These are phyloP conservation scores for Ctenopoma multispine DNA, from an alignment of 2,797 vertebrate species.

Conservation along the genomic window DNA sequence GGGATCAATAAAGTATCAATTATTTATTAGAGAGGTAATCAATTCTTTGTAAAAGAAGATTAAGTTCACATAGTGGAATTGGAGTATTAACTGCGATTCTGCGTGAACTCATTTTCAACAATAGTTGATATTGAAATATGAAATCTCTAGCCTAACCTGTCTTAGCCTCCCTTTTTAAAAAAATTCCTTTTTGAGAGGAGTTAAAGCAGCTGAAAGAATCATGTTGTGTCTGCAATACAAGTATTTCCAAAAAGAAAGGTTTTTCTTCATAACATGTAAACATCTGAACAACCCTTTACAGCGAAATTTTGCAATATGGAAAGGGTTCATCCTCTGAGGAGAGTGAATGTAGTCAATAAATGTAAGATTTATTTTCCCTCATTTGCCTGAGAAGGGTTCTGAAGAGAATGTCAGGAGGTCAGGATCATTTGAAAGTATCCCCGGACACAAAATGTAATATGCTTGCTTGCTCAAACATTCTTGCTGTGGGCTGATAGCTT, in stretches of 20 bases:
- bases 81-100: conserved; percentile 1
- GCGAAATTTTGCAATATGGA: background rate
- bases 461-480: conserved; percentile 5
- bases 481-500: background rate
- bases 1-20: no score
- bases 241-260: background rate
- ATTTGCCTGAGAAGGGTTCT: background rate
- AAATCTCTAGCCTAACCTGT: no score
- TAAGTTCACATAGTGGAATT: no score
- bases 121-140: no score
- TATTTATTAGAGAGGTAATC: conserved; percentile 14
- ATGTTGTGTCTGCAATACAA: no score
- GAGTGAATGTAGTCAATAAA: background rate
- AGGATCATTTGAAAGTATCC: background rate
- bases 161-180: no score
- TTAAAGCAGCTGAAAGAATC: no score
- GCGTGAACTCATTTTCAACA: background rate
- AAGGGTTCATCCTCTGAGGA: background rate
- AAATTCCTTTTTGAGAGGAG: no score
- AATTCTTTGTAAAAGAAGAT: conserved; percentile 1
- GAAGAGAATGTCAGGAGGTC: background rate
- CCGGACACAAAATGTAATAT: background rate
- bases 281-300: no score
- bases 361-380: no score
- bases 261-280: no score